Percentiles rank a stretch among this genome's conserved stretches.
phyloP scores from a whole-genome alignment of 2,888 invertebrate species.

The Dromius quadrimaculatus region DNA sequence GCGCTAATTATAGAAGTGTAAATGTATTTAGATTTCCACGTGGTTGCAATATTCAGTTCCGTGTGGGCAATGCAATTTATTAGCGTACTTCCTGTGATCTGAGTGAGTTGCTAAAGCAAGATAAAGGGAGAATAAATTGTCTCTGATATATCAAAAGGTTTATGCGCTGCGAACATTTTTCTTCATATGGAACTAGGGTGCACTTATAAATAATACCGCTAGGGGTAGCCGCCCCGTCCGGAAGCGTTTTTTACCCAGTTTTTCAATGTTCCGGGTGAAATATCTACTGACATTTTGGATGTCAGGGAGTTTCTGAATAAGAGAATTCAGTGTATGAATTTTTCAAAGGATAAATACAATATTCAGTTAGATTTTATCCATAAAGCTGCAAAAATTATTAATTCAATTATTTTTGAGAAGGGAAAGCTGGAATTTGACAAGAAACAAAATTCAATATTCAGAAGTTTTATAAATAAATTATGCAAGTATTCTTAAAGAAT shows the following conservation, averaged over 20 bases:
- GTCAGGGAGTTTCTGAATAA: slow-evolving; percentile 15
- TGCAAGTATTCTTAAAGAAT: too few relatives aligned
- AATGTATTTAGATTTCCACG: slow-evolving; percentile 1
- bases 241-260: slow-evolving; percentile 27
- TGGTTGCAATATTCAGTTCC: slow-evolving; percentile 17
- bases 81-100: slow-evolving; percentile 15
- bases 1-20: background rate
- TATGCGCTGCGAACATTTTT: slow-evolving; percentile 35
- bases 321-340: slow-evolving; percentile 20
- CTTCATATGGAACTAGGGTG: slow-evolving; percentile 25
- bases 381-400: too few relatives aligned
- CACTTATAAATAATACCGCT: slow-evolving; percentile 34
- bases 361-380: too few relatives aligned
- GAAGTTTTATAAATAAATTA: too few relatives aligned
- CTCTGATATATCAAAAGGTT: slow-evolving; percentile 31
- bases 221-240: slow-evolving; percentile 5
- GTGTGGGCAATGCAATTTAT: slow-evolving; percentile 17
- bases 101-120: background rate
- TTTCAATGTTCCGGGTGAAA: slow-evolving; percentile 19
- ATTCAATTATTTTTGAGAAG: too few relatives aligned
- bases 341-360: slow-evolving; percentile 9
- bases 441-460: too few relatives aligned
- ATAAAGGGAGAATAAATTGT: slow-evolving; percentile 35
- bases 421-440: too few relatives aligned
- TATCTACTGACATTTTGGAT: slow-evolving; percentile 14